phyloP scores from a whole-genome alignment of 2,797 vertebrate genomes.

The Hylomyscus alleni region DNA sequence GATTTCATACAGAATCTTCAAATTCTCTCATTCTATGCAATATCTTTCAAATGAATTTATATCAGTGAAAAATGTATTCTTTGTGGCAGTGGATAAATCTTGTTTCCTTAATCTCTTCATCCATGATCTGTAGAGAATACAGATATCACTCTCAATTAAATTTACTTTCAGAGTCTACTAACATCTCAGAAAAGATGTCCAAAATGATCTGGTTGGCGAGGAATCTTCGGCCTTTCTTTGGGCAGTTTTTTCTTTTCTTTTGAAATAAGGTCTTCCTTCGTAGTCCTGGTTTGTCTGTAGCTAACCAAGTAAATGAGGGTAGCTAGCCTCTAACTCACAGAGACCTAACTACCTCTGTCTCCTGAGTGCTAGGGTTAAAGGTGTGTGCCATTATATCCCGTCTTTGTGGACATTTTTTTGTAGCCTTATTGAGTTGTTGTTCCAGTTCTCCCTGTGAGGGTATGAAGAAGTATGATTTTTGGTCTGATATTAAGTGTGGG shows the following conservation, averaged over 20 bases:
- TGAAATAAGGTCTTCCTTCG: background rate
- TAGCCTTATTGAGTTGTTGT: background rate
- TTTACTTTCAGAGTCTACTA: background rate
- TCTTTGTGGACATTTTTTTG: background rate
- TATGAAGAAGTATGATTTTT: background rate
- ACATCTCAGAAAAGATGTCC: background rate
- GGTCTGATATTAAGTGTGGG: background rate
- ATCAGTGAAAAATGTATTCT: background rate
- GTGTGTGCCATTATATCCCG: background rate
- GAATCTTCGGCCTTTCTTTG: background rate
- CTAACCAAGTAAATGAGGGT: background rate
- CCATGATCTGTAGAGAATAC: background rate
- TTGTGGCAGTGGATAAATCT: background rate
- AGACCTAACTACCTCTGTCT: background rate
- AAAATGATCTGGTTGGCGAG: background rate
- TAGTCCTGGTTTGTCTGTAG: too few relatives aligned
- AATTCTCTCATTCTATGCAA: conserved; percentile 18
- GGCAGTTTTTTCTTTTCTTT: background rate
- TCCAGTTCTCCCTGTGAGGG: background rate
- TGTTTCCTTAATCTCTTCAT: background rate
- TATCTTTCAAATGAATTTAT: background rate
- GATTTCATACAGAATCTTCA: background rate
- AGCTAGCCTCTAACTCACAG: background rate
- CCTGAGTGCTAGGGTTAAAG: background rate
- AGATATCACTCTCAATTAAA: background rate